Evolutionary conservation across 2,888 invertebrate genomes (phyloP).

Genomic region (Heliconius ethilla): DNA sequence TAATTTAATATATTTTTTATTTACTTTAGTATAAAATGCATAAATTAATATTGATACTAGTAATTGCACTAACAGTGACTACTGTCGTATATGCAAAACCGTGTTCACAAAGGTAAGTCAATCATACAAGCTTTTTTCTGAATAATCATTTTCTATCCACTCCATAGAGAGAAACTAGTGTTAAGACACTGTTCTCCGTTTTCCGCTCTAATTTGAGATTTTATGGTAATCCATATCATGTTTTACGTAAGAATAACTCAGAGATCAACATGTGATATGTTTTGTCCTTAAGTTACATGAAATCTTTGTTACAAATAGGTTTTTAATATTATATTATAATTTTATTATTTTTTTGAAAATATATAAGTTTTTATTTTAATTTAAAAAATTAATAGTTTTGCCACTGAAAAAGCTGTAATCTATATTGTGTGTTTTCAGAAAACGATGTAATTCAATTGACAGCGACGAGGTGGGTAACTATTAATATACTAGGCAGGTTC

Average conservation of each 20-base stretch:
- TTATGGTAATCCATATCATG: too few species aligned
- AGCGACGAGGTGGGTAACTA: constrained; percentile 4
- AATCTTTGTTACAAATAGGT: too few species aligned
- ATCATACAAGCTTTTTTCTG: too few species aligned
- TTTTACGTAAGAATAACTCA: too few species aligned
- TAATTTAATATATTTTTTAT: neutral
- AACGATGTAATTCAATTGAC: constrained; percentile 24
- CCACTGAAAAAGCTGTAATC: neutral
- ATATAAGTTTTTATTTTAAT: too few species aligned
- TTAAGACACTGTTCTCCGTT: neutral
- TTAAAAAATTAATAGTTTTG: neutral
- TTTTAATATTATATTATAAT: too few species aligned
- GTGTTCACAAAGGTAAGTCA: constrained; percentile 27
- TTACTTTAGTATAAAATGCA: constrained; percentile 27
- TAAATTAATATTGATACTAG: constrained; percentile 25
- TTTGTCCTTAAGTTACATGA: too few species aligned
- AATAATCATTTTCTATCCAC: too few species aligned
- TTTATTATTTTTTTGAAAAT: too few species aligned
- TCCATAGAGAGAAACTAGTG: neutral
- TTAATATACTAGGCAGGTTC: neutral
- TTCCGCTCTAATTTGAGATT: neutral
- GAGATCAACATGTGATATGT: too few species aligned
- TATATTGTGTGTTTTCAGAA: constrained; percentile 29
- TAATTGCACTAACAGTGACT: constrained; percentile 25
- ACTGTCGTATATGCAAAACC: constrained; percentile 33